Evolutionary conservation across 2,888 invertebrate species (phyloP).

Genomic region (Lysandra coridon): DNA sequence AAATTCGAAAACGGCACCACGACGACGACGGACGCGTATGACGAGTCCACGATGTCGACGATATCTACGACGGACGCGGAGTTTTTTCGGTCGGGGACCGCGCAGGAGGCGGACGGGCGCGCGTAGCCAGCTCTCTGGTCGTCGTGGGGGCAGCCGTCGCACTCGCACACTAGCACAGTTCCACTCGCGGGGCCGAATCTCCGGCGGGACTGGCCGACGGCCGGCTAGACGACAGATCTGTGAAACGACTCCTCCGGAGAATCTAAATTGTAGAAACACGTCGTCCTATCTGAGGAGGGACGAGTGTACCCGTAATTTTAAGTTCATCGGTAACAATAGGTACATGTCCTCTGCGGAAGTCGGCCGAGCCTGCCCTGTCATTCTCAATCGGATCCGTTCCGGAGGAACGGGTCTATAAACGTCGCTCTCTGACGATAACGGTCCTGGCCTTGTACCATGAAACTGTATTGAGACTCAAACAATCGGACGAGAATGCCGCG

Average conservation of each 20-base stretch:
- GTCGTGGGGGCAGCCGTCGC: conserved; percentile 76
- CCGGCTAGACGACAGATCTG: neutral
- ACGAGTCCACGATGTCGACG: conserved; percentile 76
- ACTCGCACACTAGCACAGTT: conserved; percentile 76
- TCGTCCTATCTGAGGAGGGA: neutral
- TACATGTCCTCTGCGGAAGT: neutral
- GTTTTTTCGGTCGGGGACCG: conserved; percentile 81
- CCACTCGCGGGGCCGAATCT: conserved; percentile 70
- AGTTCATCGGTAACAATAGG: neutral
- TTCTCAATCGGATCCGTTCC: neutral
- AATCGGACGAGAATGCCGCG: no score
- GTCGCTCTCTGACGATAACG: conserved; percentile 56
- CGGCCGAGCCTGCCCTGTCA: neutral
- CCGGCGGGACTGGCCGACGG: conserved; percentile 41
- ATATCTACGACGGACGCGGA: conserved; percentile 76
- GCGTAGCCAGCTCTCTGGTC: conserved; percentile 73
- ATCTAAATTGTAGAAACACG: neutral
- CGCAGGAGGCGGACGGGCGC: conserved; percentile 78
- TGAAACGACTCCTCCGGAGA: neutral
- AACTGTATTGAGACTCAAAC: no score
- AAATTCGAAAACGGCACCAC: conserved; percentile 73
- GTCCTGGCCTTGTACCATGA: no score
- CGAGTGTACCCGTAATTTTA: neutral
- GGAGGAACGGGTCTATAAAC: conserved; percentile 37
- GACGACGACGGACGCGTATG: conserved; percentile 73